Base-by-base conservation (phyloP, 1,140 invertebrate genomes). In the Drosophila willistoni region DNA sequence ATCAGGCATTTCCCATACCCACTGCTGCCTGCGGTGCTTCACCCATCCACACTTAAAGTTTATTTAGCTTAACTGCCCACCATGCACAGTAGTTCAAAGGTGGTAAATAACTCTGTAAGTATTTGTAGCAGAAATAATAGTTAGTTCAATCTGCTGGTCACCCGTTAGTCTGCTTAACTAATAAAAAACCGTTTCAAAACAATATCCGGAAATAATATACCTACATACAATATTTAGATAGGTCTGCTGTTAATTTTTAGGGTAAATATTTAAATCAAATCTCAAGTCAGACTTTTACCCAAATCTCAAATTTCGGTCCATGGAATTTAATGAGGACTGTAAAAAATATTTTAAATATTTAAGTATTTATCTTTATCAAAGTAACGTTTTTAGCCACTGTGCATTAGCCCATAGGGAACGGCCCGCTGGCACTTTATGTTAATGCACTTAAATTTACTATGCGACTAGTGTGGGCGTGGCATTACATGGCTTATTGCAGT, bases 401-500 rank as follows among this genome's bases (percentile, higher is more conserved):
- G 42, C 42, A 13, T 3, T 51, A 10, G 44, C 44, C 44, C 44
- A 51, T 22, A 51, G 44, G 44, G 44, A 51, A 22, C 44, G 56
- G 33, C 14, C 56, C 61, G 63, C 29, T 60, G 56, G 19, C 63
- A 75, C 68, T 89, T 89, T 81, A 90, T 89, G 84, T 89, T 89
- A 90, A 89, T 90, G 84, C 85, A 89, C 84, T 89, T 89, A 89
- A 89, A 84, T 89, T 90, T 89, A 68, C 73, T 66, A 67, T 51
- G 84, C 68, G 80, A 66, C 68, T 36, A 75, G 57, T 66, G 68
- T 72, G 73, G 72, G 73, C 73, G 73, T 76, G 60, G 68, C 68
- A 73, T 77, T 74, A 59, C 83, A 74, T 64, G 82, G 79, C 78
- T 65, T 54, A 62, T 68, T 78, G 77, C 77, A 74, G 73, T 77